Base-by-base conservation (phyloP, 2,113 vertebrate species). In the Ancistrus triradiatus region DNA sequence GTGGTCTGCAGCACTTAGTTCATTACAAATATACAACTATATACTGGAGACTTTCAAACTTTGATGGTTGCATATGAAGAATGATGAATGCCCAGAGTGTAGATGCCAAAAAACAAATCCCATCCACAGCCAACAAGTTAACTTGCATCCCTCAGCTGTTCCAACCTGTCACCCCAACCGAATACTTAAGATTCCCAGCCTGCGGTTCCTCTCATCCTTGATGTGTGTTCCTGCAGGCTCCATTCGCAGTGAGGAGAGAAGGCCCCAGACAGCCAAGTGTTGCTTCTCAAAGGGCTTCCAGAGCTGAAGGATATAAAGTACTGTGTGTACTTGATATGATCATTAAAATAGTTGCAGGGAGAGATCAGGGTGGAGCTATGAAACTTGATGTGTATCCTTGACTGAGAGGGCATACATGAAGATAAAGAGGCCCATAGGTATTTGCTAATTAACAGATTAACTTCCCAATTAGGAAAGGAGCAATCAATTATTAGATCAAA, bases 101-200 rank as follows among this genome's bases (percentile, higher is more conserved):
- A 14, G 28, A 21, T n/a, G n/a, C n/a, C n/a, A n/a, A n/a, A n/a
- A n/a, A n/a, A 4, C 48, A 15, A 17, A 27, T 19, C 18, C 17
- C 15, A 56, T 48, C n/a, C 50, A 49, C 7, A 58, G 25, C 21
- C 49, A 21, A 22, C 57, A 42, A 28, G 11, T 22, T 60, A 15
- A 38, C 44, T 21, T 17, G 4, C 51, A 42, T 44, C 62, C 55
- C 56, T 88, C 22, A 63, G 82, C 84, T 87, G 75, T 80, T 82
- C 49, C 77, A 80, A 58, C 82, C 81, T 81, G 71, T 83, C 78
- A 82, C 59, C 69, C 63, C 67, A 68, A 63, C 66, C 63, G 77
- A 70, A 77, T 78, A 78, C 72, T 68, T 81, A 44, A 62, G 17
- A 78, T 84, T 83, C 74, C 77, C 53, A 50, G 24, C 22, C 64